Percentiles rank a stretch among this genome's conserved stretches.
These are phyloP conservation scores for Linurgus olivaceus DNA, from an alignment of 2,797 vertebrate genomes.

Conservation along the genomic window DNA sequence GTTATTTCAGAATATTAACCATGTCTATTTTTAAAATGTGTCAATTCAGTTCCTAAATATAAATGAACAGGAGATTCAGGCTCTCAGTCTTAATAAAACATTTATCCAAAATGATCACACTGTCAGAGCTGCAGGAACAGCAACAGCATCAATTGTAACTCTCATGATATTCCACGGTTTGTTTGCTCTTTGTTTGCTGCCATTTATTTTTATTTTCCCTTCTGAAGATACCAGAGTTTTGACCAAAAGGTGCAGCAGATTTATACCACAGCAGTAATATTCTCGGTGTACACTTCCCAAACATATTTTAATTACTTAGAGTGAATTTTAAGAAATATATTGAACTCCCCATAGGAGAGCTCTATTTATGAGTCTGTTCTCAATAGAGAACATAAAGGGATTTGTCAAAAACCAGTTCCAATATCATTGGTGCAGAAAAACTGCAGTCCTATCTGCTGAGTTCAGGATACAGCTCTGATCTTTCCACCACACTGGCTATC, in stretches of 20 bases:
- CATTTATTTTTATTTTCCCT: background rate
- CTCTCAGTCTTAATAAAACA: background rate
- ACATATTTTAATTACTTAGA: slow-evolving; percentile 49
- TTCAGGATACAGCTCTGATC: background rate
- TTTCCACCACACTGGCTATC: background rate
- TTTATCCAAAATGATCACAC: slow-evolving; percentile 29
- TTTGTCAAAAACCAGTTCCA: slow-evolving; percentile 66
- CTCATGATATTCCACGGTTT: background rate
- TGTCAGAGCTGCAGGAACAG: background rate
- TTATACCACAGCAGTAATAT: slow-evolving; percentile 3
- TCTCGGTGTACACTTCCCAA: background rate
- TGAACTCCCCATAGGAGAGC: slow-evolving; percentile 46
- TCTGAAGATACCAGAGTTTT: slow-evolving; percentile 22
- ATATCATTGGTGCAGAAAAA: slow-evolving; percentile 54
- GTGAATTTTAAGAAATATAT: slow-evolving; percentile 36
- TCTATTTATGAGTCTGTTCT: slow-evolving; percentile 61
- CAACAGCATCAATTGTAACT: background rate
- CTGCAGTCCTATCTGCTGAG: background rate
- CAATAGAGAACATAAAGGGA: slow-evolving; percentile 53
- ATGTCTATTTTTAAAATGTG: background rate
- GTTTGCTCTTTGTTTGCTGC: background rate
- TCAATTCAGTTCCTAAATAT: background rate
- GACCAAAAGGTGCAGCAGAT: background rate
- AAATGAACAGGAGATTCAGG: background rate
- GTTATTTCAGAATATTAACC: slow-evolving; percentile 28